phyloP scores from a whole-genome alignment of 2,888 invertebrate genomes.

The Heliconius hortense region DNA sequence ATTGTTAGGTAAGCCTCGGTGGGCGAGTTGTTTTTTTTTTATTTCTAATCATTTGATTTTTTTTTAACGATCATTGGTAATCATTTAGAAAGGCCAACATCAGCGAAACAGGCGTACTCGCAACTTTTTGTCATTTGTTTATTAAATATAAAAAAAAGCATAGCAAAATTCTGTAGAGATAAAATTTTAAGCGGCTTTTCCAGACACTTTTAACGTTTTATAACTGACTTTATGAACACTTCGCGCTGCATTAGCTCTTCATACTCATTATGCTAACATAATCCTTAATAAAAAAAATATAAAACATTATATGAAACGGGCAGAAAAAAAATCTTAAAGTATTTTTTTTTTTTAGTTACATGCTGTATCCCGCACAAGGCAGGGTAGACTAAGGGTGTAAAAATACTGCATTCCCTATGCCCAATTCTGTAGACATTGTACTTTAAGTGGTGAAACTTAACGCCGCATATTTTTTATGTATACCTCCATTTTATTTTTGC shows the following conservation, averaged over 20 bases:
- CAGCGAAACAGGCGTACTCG: too few relatives aligned
- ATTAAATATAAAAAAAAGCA: background rate
- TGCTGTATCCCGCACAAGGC: background rate
- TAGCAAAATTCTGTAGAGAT: background rate
- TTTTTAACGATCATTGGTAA: too few relatives aligned
- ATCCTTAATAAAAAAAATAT: constrained; percentile 1
- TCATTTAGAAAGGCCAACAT: too few relatives aligned
- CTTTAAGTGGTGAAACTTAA: background rate
- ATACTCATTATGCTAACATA: constrained; percentile 1
- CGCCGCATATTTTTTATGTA: background rate
- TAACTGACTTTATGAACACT: constrained; percentile 19
- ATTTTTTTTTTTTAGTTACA: background rate
- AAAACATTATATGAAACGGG: background rate
- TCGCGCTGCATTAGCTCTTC: constrained; percentile 17
- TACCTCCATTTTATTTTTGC: too few relatives aligned
- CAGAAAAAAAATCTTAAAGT: background rate
- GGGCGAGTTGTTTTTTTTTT: too few relatives aligned
- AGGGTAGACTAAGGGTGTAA: too few relatives aligned
- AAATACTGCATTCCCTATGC: too few relatives aligned
- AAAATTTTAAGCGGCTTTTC: constrained; percentile 5
- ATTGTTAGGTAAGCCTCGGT: too few relatives aligned
- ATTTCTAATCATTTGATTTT: too few relatives aligned
- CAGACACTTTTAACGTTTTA: constrained; percentile 17
- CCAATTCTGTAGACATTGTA: background rate
- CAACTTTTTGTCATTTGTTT: too few relatives aligned